Conservation (phyloP, 30 jellyfish, hydroid and myxozoan genomes). For the Chrysaora quinquecirrha region DNA sequence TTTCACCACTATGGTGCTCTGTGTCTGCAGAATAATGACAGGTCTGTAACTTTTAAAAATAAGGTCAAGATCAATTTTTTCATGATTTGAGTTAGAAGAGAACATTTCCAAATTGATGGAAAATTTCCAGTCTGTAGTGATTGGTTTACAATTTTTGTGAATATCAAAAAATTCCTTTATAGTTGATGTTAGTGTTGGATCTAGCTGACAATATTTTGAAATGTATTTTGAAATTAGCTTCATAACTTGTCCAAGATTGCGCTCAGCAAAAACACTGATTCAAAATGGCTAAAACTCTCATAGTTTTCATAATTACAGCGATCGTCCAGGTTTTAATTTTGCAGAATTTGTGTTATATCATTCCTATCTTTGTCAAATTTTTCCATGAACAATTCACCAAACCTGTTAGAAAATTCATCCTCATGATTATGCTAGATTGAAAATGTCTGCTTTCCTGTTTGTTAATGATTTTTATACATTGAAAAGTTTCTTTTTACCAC, state of each 20-base stretch:
- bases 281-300: constrained; percentile 10
- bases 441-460: constrained; percentile 7
- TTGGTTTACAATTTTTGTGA: constrained; percentile 19
- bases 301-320: not conserved
- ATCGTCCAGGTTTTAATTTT: constrained; percentile 1
- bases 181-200: constrained; percentile 58
- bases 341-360: constrained; percentile 40
- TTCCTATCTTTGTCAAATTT: constrained; percentile 45
- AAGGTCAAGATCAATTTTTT: constrained; percentile 38
- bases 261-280: constrained; percentile 35
- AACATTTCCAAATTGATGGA: constrained; percentile 38
- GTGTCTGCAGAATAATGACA: constrained; percentile 15
- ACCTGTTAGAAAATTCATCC: constrained; percentile 34
- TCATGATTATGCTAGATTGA: constrained; percentile 35
- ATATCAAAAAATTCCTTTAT: constrained; percentile 48
- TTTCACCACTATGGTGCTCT: not conserved
- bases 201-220: constrained; percentile 21
- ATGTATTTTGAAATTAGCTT: constrained; percentile 33
- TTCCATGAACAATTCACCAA: constrained; percentile 32
- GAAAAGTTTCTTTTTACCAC: constrained; percentile 57
- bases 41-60: constrained; percentile 33
- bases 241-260: constrained; percentile 36
- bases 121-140: constrained; percentile 40
- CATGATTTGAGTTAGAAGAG: constrained; percentile 29
- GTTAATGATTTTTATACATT: constrained; percentile 10